These are phyloP conservation scores for Tachypleus tridentatus DNA, from an alignment of 1,140 invertebrate genomes.

Conservation along the genomic window DNA sequence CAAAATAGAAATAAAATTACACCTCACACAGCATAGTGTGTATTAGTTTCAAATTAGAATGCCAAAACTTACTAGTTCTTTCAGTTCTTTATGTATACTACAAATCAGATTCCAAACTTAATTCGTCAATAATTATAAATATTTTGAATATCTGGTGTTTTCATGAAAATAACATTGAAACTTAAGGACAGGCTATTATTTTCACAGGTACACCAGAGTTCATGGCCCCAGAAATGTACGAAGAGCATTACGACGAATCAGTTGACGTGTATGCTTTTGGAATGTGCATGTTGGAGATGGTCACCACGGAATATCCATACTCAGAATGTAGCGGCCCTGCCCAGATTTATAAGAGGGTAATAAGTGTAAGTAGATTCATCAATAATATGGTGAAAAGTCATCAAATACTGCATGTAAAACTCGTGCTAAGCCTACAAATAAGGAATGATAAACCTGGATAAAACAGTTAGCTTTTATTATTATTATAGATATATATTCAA, in stretches of 20 bases:
- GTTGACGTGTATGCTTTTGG: constrained; percentile 99
- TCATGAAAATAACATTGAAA: too few relatives aligned
- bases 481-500: neutral
- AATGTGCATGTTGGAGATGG: constrained; percentile 99
- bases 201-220: constrained; percentile 82
- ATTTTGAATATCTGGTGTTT: neutral
- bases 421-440: neutral
- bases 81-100: too few relatives aligned
- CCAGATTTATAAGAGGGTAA: constrained; percentile 97
- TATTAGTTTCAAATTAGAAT: too few relatives aligned
- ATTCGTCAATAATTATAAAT: constrained; percentile 12
- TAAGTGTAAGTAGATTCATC: constrained; percentile 53
- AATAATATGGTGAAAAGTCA: neutral
- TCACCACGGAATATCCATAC: constrained; percentile 98
- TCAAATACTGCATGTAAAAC: neutral
- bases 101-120: too few relatives aligned
- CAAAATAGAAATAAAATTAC: too few relatives aligned
- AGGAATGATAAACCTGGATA: too few relatives aligned
- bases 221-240: constrained; percentile 99
- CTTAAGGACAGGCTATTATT: constrained; percentile 11
- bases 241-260: constrained; percentile 98
- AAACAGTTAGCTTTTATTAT: too few relatives aligned
- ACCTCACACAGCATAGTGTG: too few relatives aligned
- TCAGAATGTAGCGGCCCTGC: constrained; percentile 94
- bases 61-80: too few relatives aligned